phyloP scores from a whole-genome alignment of 2,888 invertebrate species.

The Diadegma fenestrale region DNA sequence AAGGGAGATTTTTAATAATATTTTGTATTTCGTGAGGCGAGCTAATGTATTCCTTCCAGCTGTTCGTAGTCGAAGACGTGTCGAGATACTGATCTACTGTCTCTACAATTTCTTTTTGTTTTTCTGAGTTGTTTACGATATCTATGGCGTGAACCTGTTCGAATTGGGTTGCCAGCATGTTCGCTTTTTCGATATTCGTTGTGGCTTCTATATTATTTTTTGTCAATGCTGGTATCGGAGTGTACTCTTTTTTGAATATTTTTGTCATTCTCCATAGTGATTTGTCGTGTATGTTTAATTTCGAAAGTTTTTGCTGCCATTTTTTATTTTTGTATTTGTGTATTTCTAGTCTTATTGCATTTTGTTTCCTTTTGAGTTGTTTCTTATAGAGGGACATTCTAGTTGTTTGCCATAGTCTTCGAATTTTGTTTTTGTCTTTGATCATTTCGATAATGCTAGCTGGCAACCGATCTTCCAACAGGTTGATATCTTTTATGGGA shows the following conservation, averaged over 20 bases:
- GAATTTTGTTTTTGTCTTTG: constrained; percentile 23
- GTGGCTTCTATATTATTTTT: constrained; percentile 9
- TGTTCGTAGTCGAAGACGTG: constrained; percentile 35
- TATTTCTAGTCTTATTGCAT: constrained; percentile 6
- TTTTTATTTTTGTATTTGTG: neutral
- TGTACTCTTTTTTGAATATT: constrained; percentile 13
- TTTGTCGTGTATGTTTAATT: constrained; percentile 36
- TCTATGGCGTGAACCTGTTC: constrained; percentile 64
- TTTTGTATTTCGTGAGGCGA: constrained; percentile 69
- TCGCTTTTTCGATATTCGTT: constrained; percentile 65
- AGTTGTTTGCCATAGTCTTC: constrained; percentile 23
- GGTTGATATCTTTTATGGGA: neutral
- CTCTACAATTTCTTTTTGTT: constrained; percentile 58
- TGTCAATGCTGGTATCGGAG: neutral
- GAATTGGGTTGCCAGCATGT: constrained; percentile 65
- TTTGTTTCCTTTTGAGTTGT: neutral
- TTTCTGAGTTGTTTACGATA: constrained; percentile 54
- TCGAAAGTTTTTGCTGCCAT: constrained; percentile 47
- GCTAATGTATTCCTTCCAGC: constrained; percentile 68
- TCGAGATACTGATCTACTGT: neutral
- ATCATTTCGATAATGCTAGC: neutral
- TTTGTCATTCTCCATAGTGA: constrained; percentile 18
- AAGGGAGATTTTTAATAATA: constrained; percentile 36
- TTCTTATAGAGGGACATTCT: neutral
- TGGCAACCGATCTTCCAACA: constrained; percentile 47